Percentiles rank a stretch among this genome's conserved stretches.
Conservation (phyloP, 2,797 vertebrate genomes). For the Rallus crepitans region DNA sequence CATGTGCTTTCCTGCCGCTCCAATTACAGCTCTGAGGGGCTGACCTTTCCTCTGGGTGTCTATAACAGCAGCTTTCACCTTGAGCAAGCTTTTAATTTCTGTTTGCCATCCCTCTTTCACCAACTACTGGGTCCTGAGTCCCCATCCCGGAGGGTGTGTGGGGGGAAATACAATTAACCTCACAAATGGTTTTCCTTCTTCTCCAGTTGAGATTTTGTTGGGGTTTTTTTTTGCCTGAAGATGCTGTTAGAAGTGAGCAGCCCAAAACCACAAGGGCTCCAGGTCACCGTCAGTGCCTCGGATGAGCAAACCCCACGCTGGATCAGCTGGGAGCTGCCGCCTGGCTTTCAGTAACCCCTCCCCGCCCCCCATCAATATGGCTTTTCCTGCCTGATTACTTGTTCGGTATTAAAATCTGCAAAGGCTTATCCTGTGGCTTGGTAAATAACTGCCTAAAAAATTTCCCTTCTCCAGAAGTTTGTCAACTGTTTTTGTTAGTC, state of each 20-base stretch:
- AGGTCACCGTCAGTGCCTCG: fast-evolving
- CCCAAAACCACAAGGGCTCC: fast-evolving
- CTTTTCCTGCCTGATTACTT: background rate
- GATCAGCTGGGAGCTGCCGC: background rate
- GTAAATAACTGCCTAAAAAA: background rate
- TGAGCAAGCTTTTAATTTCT: background rate
- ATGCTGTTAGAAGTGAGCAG: fast-evolving
- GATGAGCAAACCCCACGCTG: background rate
- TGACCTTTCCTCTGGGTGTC: fast-evolving
- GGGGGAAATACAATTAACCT: background rate
- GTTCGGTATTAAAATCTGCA: background rate
- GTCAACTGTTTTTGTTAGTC: background rate
- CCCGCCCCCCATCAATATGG: background rate
- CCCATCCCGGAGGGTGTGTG: too few relatives aligned
- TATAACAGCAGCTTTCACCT: background rate
- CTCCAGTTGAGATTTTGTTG: background rate
- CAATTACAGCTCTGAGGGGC: fast-evolving
- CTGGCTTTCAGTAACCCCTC: background rate
- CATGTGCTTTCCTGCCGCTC: background rate
- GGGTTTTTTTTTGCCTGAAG: background rate
- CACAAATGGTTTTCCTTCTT: fast-evolving
- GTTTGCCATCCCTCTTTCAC: background rate
- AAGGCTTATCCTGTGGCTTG: background rate
- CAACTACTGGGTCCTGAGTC: fast-evolving
- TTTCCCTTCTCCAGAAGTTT: background rate